Evolutionary conservation across 2,888 invertebrate species (phyloP), one percentile per base, ranked within the genome.

Genomic region (Maniola hyperantus): DNA sequence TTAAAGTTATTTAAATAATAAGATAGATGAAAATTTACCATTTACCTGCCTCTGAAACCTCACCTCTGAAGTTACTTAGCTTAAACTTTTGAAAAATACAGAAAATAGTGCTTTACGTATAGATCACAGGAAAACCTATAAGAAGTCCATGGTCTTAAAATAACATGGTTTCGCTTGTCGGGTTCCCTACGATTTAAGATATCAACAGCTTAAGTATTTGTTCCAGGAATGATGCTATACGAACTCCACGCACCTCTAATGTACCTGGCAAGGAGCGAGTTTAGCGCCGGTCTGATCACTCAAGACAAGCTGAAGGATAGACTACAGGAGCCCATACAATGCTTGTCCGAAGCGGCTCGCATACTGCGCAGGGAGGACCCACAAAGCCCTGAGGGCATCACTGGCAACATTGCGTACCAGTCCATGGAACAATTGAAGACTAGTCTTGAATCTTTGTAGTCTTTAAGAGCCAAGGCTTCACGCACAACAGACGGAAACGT

Each of bases 201-300:
- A 13, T 42, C 42, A 11, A 42, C n/a, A n/a, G n/a, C 42, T 13
- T 42, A 42, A 5, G 8, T 36, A 10, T 18, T 48, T 48, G 15
- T 48, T 15, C 18, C 81, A 94, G 97, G 96, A 11, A 94, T 96
- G 90, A 94, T 95, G 76, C 82, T 97, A 33, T 97, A 97, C 79
- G 97, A 97, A 82, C 85, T 97, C 13, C 97, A 97, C 79, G 96
- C 96, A 0, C 96, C 97, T 0, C 79, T 97, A 8, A 94, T 97
- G 82, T 92, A 95, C 73, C 77, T 96, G 71, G 95, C 96, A 0
- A 94, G 95, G 73, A 95, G 92, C 73, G 93, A 94, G 68, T 96
- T 94, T 77, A 92, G 93, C 55, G 91, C 93, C 0, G 94, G 94
- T 0, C 83, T 92, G 0, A 93, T 96, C 15, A 91, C 93, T 36